Base-by-base conservation (phyloP, 2,113 vertebrate genomes). In the Paraplagusia blochii region DNA sequence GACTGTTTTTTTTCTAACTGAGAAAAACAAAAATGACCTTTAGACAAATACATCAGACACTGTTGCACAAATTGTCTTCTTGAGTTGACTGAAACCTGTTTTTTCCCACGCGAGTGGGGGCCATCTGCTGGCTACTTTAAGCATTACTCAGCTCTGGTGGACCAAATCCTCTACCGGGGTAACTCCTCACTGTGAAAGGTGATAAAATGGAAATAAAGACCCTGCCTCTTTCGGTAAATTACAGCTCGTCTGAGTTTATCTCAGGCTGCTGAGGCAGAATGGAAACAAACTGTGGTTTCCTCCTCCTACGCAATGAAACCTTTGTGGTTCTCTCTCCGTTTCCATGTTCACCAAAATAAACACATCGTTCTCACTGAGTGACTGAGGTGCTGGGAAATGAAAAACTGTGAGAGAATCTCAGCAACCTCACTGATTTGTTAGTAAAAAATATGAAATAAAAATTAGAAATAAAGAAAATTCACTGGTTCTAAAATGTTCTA, bases 201-300 rank as follows among this genome's bases (percentile, higher is more conserved):
- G 66, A 62, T 39, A 38, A 17, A 52, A 53, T 44, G 16, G 11
- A 4, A 15, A 7, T 12, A 16, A 22, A n/a, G 12, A 19, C 9
- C 12, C 43, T 36, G 1, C 43, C 13, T 19, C 15, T 4, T 7
- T 76, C 72, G 61, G 69, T 72, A 74, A 80, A 83, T 51, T 64
- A 61, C 15, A 7, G 9, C 43, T 49, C 44, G 5, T 58, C 8
- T 58, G 63, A 15, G 71, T 82, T 82, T 66, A 71, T 71, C 49
- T 85, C 14, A 74, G 67, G 72, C 49, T 72, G 33, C 52, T 63
- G 40, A 78, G 48, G 66, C 64, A 50, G 70, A 51, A 66, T 77
- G 79, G 82, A 85, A 86, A 80, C 65, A 61, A 43, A 59, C 70
- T 59, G 35, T 77, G 71, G 57, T 78, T 84, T 81, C 76, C 66